phyloP scores from a whole-genome alignment of 2,113 vertebrate species.

The Xenopus laevis region DNA sequence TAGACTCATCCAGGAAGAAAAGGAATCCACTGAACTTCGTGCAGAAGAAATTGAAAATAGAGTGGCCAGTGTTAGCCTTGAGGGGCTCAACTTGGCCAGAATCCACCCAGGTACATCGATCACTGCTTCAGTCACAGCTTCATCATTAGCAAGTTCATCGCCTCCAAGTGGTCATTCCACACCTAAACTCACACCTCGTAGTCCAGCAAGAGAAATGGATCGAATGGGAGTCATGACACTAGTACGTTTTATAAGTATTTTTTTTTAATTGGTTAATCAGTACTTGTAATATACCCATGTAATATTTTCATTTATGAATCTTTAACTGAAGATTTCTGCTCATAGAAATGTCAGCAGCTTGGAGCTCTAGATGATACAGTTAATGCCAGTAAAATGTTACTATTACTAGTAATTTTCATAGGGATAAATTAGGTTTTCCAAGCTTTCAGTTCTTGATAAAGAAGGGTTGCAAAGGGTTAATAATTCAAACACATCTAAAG shows the following conservation, averaged over 20 bases:
- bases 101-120: conserved; percentile 89
- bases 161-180: conserved; percentile 96
- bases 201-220: conserved; percentile 92
- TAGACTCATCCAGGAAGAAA: conserved; percentile 97
- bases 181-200: conserved; percentile 90
- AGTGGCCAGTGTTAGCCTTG: conserved; percentile 93
- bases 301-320: not conserved
- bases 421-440: no score
- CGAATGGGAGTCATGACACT: conserved; percentile 96
- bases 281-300: not conserved
- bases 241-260: conserved; percentile 61
- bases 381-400: no score
- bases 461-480: no score
- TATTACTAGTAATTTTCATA: no score
- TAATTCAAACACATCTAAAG: no score
- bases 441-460: no score
- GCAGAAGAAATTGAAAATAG: conserved; percentile 97
- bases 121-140: conserved; percentile 91
- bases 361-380: no score
- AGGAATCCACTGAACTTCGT: conserved; percentile 93
- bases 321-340: no score
- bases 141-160: conserved; percentile 91
- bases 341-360: no score
- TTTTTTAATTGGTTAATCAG: not conserved
- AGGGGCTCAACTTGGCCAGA: conserved; percentile 91